Percentiles rank a stretch among this genome's conserved stretches.
Evolutionary conservation across 2,888 invertebrate genomes (phyloP).

Genomic region (Zygogramma bicolorata): DNA sequence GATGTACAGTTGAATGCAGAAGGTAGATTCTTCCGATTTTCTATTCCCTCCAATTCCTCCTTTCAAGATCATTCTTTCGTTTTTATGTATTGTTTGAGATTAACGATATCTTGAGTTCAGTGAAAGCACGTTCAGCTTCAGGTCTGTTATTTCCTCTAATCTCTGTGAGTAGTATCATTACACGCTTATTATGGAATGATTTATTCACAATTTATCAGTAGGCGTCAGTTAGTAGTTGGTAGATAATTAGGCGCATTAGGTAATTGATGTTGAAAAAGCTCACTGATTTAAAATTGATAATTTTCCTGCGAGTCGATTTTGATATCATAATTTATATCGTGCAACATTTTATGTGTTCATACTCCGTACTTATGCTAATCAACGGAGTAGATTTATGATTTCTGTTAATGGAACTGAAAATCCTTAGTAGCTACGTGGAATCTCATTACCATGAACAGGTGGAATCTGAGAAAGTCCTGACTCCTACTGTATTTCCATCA

Average conservation of each 20-base stretch:
- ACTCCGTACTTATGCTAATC: background rate
- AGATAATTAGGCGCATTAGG: background rate
- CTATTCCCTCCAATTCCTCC: too few species aligned
- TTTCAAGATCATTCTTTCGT: too few species aligned
- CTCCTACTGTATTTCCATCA: too few species aligned
- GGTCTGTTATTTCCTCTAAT: background rate
- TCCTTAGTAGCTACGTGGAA: too few species aligned
- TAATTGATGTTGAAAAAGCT: background rate
- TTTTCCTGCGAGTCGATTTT: background rate
- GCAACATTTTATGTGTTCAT: background rate
- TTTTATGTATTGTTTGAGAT: too few species aligned
- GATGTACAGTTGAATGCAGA: too few species aligned
- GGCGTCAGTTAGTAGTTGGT: background rate
- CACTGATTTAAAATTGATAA: background rate
- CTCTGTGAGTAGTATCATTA: background rate
- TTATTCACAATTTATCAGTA: constrained; percentile 7
- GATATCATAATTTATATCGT: background rate
- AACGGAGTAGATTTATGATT: background rate
- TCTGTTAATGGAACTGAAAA: background rate
- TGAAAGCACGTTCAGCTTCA: background rate
- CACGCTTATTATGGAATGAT: constrained; percentile 8
- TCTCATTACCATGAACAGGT: too few species aligned
- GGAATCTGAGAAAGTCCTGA: too few species aligned
- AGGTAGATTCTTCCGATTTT: too few species aligned
- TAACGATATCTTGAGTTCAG: too few species aligned